A percentile compares a stretch with the other conserved stretches of the same genome.
These are phyloP conservation scores for Acleris emargana DNA, from an alignment of 2,888 invertebrate genomes.

Conservation along the genomic window DNA sequence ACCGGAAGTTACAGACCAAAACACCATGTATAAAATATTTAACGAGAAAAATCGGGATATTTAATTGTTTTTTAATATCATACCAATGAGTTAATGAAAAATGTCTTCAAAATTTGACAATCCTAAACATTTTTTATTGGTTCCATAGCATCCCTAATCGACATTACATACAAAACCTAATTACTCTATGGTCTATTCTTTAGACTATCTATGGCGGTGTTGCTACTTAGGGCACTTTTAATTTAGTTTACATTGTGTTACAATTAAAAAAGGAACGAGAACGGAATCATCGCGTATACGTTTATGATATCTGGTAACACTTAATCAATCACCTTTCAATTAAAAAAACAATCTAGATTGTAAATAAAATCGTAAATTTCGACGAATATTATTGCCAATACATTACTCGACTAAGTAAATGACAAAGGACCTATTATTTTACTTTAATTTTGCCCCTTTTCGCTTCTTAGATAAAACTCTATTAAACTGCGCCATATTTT, in stretches of 20 bases:
- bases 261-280: constrained; percentile 18
- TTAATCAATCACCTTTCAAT: constrained; percentile 5
- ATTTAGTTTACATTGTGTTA: constrained; percentile 17
- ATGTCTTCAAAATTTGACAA: constrained; percentile 4
- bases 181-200: constrained; percentile 33
- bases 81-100: constrained; percentile 7
- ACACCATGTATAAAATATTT: no score
- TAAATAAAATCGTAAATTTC: not conserved
- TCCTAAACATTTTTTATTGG: constrained; percentile 29
- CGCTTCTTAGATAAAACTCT: no score
- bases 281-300: constrained; percentile 34
- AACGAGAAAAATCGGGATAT: no score
- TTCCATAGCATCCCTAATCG: constrained; percentile 33
- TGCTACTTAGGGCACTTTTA: constrained; percentile 20
- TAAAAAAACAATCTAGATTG: no score
- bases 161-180: constrained; percentile 35
- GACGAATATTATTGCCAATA: no score
- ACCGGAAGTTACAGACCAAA: no score
- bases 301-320: constrained; percentile 29
- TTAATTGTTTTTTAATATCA: not conserved
- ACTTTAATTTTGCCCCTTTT: no score
- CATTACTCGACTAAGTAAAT: no score
- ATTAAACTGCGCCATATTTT: no score
- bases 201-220: constrained; percentile 28
- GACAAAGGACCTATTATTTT: no score